A percentile compares a stretch with the other conserved stretches of the same genome.
Evolutionary conservation across 2,113 vertebrate genomes (phyloP).

Genomic region (Dryoscopus gambensis): DNA sequence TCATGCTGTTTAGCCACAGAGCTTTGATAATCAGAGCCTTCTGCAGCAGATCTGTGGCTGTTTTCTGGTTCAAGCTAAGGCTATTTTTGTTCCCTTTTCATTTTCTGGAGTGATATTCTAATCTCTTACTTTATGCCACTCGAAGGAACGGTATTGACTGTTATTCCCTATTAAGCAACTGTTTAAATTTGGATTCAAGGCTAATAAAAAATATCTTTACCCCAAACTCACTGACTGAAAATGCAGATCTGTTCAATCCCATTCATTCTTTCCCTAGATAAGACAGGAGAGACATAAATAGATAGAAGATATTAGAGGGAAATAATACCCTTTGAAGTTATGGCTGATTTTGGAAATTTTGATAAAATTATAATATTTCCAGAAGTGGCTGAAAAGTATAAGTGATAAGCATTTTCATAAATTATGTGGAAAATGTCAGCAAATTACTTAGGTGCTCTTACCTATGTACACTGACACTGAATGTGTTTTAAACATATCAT

Average conservation of each 20-base stretch:
- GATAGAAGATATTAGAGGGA: not conserved
- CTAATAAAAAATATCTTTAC: not conserved
- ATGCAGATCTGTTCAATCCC: not conserved
- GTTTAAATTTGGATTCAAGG: not conserved
- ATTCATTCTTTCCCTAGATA: not conserved
- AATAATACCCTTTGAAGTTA: not conserved
- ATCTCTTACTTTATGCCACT: not conserved
- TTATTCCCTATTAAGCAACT: not conserved
- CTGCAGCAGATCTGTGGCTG: not conserved
- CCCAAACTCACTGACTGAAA: not conserved
- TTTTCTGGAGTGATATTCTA: not conserved
- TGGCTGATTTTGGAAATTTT: not conserved
- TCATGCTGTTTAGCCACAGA: not conserved
- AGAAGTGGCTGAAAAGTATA: not conserved
- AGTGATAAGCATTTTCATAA: not conserved
- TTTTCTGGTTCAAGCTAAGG: not conserved
- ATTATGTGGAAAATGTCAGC: not conserved
- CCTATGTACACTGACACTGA: not conserved
- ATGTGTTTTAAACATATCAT: not conserved
- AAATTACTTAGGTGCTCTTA: not conserved
- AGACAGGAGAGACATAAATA: not conserved
- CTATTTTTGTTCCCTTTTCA: not conserved
- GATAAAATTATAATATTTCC: not conserved
- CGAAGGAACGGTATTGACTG: not conserved
- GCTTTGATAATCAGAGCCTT: not conserved